phyloP scores from a whole-genome alignment of 2,113 vertebrate species.

The Zapornia atra region DNA sequence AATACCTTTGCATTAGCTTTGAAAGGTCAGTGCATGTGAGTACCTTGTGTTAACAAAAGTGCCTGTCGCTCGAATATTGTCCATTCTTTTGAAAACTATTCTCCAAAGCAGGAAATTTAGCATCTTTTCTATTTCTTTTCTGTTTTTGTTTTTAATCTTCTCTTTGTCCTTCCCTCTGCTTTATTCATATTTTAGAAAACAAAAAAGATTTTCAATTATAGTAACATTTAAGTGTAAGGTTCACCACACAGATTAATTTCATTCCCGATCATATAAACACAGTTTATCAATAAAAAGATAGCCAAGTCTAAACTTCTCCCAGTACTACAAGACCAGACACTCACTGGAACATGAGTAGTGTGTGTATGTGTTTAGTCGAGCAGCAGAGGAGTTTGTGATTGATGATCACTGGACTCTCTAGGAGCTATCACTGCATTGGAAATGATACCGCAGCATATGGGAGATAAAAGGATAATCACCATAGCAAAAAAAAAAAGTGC shows the following conservation, averaged over 20 bases:
- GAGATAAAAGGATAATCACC: slow-evolving; percentile 19
- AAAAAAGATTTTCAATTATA: not conserved
- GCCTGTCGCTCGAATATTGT: not conserved
- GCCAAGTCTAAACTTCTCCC: not conserved
- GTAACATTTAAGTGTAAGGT: not conserved
- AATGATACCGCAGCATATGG: not conserved
- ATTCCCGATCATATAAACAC: not conserved
- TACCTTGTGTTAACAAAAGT: slow-evolving; percentile 31
- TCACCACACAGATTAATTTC: not conserved
- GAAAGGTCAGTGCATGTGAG: slow-evolving; percentile 13
- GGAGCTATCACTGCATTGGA: not conserved
- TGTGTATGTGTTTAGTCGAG: not conserved
- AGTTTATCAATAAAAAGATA: not conserved
- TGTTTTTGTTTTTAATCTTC: not conserved
- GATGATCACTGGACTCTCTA: not conserved
- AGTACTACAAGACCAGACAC: not conserved
- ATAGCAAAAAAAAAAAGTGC: not conserved
- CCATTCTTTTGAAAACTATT: not conserved
- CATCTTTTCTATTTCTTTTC: not conserved
- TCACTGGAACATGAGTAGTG: not conserved
- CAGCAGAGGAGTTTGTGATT: not conserved
- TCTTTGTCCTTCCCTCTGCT: not conserved
- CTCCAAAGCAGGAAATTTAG: not conserved
- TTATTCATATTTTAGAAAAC: not conserved
- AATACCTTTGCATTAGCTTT: slow-evolving; percentile 34